Evolutionary conservation across 2,113 vertebrate species (phyloP).

Genomic region (Camelus bactrianus): DNA sequence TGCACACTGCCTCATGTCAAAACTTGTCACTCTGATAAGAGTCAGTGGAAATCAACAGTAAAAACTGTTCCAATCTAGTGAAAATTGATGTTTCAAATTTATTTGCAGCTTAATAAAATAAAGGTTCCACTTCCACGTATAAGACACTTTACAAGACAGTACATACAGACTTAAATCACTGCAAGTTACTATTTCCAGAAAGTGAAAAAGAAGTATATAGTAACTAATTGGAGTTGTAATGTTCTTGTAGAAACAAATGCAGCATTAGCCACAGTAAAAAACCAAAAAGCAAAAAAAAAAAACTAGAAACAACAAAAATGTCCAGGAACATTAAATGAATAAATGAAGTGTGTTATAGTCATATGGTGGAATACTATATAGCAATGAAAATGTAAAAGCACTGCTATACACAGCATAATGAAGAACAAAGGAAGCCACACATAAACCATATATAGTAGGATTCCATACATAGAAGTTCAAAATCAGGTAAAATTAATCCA

Average conservation of each 20-base stretch:
- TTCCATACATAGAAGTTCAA: background rate
- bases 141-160: background rate
- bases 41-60: constrained; percentile 2
- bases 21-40: background rate
- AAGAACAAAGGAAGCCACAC: background rate
- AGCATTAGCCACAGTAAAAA: background rate
- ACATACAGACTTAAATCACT: background rate
- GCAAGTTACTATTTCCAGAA: background rate
- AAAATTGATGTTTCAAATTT: constrained; percentile 22
- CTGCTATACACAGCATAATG: background rate
- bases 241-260: background rate
- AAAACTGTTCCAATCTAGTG: background rate
- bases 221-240: background rate
- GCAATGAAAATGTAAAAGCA: background rate
- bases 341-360: background rate
- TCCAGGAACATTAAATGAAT: background rate
- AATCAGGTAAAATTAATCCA: background rate
- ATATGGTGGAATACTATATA: background rate
- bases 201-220: background rate
- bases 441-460: background rate
- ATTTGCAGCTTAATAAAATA: constrained; percentile 28
- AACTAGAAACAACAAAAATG: background rate
- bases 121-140: background rate
- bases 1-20: background rate
- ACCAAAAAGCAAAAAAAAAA: background rate